Percentiles rank a stretch among this genome's conserved stretches.
Conservation (phyloP, 1,140 invertebrate genomes). For the Daktulosphaira vitifoliae region DNA sequence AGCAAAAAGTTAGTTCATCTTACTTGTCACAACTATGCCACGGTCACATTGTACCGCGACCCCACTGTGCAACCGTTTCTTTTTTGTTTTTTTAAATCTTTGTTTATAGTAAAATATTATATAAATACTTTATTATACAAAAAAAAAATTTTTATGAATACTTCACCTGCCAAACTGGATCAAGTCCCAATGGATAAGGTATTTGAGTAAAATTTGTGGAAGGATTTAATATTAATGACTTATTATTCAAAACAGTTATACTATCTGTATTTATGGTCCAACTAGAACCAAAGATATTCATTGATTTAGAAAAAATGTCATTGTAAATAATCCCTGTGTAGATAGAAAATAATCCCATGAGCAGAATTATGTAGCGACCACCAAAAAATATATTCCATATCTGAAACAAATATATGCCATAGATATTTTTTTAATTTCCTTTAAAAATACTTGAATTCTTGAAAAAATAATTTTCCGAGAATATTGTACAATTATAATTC, state of each 20-base stretch:
- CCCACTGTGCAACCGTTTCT: too few relatives aligned
- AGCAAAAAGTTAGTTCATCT: too few relatives aligned
- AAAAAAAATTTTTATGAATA: too few relatives aligned
- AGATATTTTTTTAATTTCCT: too few relatives aligned
- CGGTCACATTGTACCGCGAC: too few relatives aligned
- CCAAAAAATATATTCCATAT: slow-evolving; percentile 97
- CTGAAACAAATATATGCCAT: slow-evolving; percentile 47
- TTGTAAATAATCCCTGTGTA: slow-evolving; percentile 98
- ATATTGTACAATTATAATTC: too few relatives aligned
- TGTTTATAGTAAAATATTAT: too few relatives aligned
- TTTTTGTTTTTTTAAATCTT: too few relatives aligned
- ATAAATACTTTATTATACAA: too few relatives aligned
- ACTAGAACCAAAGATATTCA: slow-evolving; percentile 85
- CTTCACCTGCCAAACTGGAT: slow-evolving; percentile 74
- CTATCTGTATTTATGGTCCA: slow-evolving; percentile 59
- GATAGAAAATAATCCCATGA: slow-evolving; percentile 96
- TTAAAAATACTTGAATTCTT: background rate
- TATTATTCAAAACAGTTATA: slow-evolving; percentile 45
- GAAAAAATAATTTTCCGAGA: too few relatives aligned
- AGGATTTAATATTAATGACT: slow-evolving; percentile 58
- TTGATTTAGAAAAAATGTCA: slow-evolving; percentile 91
- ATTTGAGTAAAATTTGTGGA: slow-evolving; percentile 48
- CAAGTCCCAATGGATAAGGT: slow-evolving; percentile 79
- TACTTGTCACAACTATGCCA: too few relatives aligned
- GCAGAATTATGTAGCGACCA: slow-evolving; percentile 91